Base-by-base conservation (phyloP, 2,113 vertebrate genomes). In the Andinoacara biseriatus region DNA sequence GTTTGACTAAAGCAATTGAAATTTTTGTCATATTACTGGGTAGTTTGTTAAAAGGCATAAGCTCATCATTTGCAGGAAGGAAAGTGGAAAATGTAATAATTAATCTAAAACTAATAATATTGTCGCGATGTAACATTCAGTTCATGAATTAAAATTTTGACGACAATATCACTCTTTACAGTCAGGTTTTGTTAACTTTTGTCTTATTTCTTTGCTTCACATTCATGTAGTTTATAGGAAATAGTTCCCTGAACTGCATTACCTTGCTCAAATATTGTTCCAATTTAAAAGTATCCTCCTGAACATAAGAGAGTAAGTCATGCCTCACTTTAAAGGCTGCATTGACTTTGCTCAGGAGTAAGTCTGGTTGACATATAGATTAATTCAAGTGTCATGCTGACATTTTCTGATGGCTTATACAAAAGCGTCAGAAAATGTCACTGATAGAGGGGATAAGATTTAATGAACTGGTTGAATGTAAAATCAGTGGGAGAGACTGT, bases 11-110 rank as follows among this genome's bases (percentile, higher is more conserved):
- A 81, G 74, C 67, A 40, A 65, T 24, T 67, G 63, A 83, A 81
- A 82, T 86, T 79, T 33, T 54, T 74, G 31, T 72, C 56, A 85
- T 87, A 77, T 58, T 52, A 86, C 31, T 40, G 14, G 62, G 58
- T 59, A 82, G 67, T 78, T 75, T 56, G 43, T n/a, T 61, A 52
- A 77, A 87, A 85, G 84, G 67, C 46, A 52, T 52, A 7, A 7
- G 7, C 17, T 7, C 5, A 18, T 52, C 49, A 18, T 7, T 17
- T 52, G 49, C 17, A 18, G 49, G 49, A 52, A 52, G 49, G 18
- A 52, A 18, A 17, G 17, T 52, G 17, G 6, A 52, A 52, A 52
- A 52, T 52, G 33, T 43, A 17, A 58, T 7, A 35, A 13, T 58
- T 17, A 56, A 15, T 15, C 49, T 43, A 7, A 52, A 52, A 52